These are phyloP conservation scores for Allygus modestus DNA, from an alignment of 2,888 invertebrate species.

Conservation along the genomic window DNA sequence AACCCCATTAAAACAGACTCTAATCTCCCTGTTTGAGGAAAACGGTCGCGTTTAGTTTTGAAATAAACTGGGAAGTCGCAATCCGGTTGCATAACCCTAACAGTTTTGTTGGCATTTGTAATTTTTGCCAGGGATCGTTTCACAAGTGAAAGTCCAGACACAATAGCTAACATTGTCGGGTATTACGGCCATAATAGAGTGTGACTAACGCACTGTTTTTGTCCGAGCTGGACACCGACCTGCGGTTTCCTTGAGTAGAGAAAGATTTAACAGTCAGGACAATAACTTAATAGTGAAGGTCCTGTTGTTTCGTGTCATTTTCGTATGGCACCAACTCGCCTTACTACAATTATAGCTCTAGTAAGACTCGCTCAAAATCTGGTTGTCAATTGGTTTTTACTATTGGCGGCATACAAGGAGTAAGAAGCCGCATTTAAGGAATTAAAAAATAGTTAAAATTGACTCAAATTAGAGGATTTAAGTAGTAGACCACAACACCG, in stretches of 20 bases:
- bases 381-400: too few species aligned
- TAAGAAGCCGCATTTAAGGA: too few species aligned
- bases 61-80: background rate
- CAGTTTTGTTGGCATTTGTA: constrained; percentile 30
- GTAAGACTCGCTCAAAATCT: too few species aligned
- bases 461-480: too few species aligned
- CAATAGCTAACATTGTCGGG: constrained; percentile 25
- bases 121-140: constrained; percentile 12
- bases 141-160: constrained; percentile 34
- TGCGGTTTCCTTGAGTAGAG: background rate
- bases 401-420: too few species aligned
- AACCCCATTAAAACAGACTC: too few species aligned
- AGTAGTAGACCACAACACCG: too few species aligned
- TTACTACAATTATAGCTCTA: too few species aligned
- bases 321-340: too few species aligned
- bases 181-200: constrained; percentile 12
- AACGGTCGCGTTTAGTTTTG: constrained; percentile 6
- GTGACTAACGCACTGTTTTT: constrained; percentile 29
- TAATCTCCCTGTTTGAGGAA: too few species aligned
- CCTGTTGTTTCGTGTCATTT: too few species aligned
- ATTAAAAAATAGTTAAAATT: too few species aligned
- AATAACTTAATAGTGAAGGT: background rate
- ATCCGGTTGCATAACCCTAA: background rate
- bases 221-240: background rate
- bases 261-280: background rate